Percentiles rank a stretch among this genome's conserved stretches.
phyloP scores from a whole-genome alignment of 2,113 vertebrate species.

The Hucho hucho region DNA sequence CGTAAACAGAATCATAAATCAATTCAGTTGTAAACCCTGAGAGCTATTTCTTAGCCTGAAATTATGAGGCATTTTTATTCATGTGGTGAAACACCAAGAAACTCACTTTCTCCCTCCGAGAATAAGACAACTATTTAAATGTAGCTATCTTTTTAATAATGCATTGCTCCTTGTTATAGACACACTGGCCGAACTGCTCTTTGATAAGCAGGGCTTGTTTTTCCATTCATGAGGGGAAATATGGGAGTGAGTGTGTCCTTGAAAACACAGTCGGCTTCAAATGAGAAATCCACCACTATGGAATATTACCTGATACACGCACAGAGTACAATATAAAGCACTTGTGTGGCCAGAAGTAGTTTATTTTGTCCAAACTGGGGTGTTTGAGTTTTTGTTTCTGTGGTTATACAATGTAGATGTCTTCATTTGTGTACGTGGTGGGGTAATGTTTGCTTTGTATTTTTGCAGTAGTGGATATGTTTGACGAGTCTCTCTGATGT shows the following conservation, averaged over 20 bases:
- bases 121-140: conserved; percentile 35
- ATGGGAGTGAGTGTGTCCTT: conserved; percentile 21
- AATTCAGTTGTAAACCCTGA: conserved; percentile 35
- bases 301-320: background rate
- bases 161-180: conserved; percentile 43
- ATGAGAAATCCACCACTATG: conserved; percentile 4
- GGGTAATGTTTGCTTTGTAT: background rate
- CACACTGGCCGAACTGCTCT: conserved; percentile 28
- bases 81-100: conserved; percentile 33
- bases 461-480: background rate
- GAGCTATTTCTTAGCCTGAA: conserved; percentile 42
- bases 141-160: conserved; percentile 55
- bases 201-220: conserved; percentile 35
- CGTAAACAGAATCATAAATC: conserved; percentile 29
- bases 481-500: background rate
- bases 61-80: conserved; percentile 46
- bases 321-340: background rate
- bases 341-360: background rate
- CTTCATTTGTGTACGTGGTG: background rate
- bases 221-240: conserved; percentile 29
- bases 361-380: background rate
- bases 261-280: conserved; percentile 11
- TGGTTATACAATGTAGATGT: background rate
- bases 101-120: conserved; percentile 38
- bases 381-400: background rate